A percentile compares a stretch with the other conserved stretches of the same genome.
Conservation (phyloP, 2,888 invertebrate species). For the Oscheius onirici region DNA sequence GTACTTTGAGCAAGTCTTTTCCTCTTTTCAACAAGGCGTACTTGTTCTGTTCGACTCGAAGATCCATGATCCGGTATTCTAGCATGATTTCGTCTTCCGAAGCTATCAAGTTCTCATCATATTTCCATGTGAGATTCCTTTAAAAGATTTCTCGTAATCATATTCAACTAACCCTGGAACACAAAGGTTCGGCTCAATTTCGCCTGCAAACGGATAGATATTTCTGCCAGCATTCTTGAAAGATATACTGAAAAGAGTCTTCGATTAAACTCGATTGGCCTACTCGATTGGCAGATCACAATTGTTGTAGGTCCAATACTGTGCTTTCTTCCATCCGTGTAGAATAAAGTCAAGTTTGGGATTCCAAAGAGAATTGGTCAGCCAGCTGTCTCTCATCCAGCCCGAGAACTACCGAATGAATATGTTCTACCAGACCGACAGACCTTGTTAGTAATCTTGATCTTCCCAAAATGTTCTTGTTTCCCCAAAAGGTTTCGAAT, state of each 20-base stretch:
- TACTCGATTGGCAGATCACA: conserved; percentile 23
- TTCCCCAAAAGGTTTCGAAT: conserved; percentile 55
- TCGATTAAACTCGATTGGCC: not conserved
- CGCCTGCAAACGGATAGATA: conserved; percentile 11
- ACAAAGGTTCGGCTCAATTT: not conserved
- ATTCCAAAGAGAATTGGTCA: conserved; percentile 45
- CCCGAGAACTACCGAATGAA: conserved; percentile 42
- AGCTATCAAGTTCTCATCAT: conserved; percentile 5
- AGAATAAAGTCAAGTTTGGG: conserved; percentile 47
- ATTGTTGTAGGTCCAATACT: conserved; percentile 29
- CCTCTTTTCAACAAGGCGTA: not conserved
- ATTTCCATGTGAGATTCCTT: conserved; percentile 20
- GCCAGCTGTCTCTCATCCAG: conserved; percentile 49
- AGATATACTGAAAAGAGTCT: not conserved
- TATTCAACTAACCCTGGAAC: conserved; percentile 1
- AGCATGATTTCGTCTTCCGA: not conserved
- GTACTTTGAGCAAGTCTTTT: too few relatives aligned
- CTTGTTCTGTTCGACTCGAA: not conserved
- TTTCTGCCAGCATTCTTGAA: not conserved
- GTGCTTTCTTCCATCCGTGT: conserved; percentile 45
- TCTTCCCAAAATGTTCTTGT: conserved; percentile 20
- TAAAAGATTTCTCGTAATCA: not conserved
- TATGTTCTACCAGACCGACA: not conserved
- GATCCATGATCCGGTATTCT: conserved; percentile 2
- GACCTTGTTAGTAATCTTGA: conserved; percentile 22